Conservation (phyloP, 2,113 vertebrate species). For the Galbula dea region DNA sequence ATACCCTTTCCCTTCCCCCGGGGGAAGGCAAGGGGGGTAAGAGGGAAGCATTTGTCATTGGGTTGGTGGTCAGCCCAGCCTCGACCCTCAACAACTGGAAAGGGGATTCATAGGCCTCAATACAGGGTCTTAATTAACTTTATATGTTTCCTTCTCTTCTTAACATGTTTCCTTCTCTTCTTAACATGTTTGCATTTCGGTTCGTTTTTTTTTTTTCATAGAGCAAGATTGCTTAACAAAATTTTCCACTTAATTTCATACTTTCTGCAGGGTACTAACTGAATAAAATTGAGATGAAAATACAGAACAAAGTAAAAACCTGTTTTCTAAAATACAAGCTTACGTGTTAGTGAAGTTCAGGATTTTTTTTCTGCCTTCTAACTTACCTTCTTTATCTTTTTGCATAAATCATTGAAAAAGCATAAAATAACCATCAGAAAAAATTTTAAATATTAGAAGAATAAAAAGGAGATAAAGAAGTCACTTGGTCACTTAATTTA, state of each 20-base stretch:
- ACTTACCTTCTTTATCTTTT: fast-evolving
- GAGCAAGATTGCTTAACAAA: neutral
- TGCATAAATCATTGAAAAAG: neutral
- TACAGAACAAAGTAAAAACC: neutral
- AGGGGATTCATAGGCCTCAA: neutral
- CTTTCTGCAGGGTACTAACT: neutral
- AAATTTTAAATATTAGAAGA: neutral
- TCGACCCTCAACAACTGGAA: no score
- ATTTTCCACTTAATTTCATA: neutral
- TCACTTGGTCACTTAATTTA: neutral
- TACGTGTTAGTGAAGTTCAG: neutral
- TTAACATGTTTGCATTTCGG: neutral
- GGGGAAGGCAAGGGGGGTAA: no score
- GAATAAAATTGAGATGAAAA: neutral
- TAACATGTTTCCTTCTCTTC: neutral
- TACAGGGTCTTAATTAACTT: neutral
- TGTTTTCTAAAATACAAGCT: neutral
- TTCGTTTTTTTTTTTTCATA: neutral
- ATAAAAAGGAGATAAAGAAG: neutral
- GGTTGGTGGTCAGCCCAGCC: no score
- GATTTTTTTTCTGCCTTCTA: neutral
- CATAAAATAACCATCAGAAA: neutral
- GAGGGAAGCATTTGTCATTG: no score
- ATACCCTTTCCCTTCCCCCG: no score
- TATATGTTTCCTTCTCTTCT: neutral